A percentile compares a stretch with the other conserved stretches of the same genome.
phyloP scores from a whole-genome alignment of 92 coral and sea anemone species.

The Paramuricea clavata region DNA sequence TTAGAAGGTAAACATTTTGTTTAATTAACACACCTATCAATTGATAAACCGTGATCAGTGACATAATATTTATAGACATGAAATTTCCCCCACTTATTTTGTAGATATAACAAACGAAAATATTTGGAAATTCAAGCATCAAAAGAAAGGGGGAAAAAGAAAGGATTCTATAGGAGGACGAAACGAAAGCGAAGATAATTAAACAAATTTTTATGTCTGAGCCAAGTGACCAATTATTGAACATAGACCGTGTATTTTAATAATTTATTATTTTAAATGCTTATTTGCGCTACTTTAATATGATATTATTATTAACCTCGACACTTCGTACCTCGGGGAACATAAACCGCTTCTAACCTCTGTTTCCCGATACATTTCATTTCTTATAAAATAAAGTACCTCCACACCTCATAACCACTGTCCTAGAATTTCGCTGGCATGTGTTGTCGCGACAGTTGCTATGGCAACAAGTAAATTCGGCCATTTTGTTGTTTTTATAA shows the following conservation, averaged over 20 bases:
- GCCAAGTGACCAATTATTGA: neutral
- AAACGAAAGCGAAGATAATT: slow-evolving; percentile 70
- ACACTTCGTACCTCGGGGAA: too few species aligned
- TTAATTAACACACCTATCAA: neutral
- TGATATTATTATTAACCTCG: too few species aligned
- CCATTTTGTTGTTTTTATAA: neutral
- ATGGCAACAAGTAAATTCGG: neutral
- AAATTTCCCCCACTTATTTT: neutral
- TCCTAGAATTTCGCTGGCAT: neutral
- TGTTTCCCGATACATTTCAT: too few species aligned
- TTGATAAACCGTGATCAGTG: too few species aligned
- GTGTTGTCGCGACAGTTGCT: neutral
- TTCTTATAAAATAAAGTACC: neutral
- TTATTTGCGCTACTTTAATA: too few species aligned
- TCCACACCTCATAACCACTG: neutral
- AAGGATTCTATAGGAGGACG: slow-evolving; percentile 85
- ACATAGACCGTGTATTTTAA: neutral
- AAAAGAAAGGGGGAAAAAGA: slow-evolving; percentile 78
- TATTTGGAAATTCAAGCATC: slow-evolving; percentile 89
- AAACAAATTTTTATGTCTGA: too few species aligned
- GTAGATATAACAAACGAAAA: slow-evolving; percentile 95
- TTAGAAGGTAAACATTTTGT: slow-evolving; percentile 79
- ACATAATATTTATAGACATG: neutral
- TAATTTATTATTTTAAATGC: too few species aligned
- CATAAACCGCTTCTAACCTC: too few species aligned